Conservation (phyloP, 2,888 invertebrate species). For the Monopis laevigella region DNA sequence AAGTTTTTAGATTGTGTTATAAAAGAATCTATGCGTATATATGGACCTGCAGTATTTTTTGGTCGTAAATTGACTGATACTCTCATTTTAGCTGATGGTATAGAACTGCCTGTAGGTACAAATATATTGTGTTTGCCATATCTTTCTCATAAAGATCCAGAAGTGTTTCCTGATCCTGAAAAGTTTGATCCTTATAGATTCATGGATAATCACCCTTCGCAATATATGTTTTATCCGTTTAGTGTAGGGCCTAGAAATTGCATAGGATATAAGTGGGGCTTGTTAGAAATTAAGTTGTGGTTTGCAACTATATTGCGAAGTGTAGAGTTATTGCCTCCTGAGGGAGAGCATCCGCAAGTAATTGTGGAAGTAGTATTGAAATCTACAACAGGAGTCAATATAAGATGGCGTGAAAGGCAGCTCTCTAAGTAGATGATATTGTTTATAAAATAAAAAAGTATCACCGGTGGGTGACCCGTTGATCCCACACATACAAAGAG, state of each 20-base stretch:
- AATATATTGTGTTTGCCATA: neutral
- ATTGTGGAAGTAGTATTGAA: slow-evolving; percentile 3
- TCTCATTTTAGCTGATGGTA: neutral
- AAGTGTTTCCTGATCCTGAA: slow-evolving; percentile 25
- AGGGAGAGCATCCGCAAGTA: neutral
- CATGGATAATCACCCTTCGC: slow-evolving; percentile 22
- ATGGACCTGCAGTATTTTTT: slow-evolving; percentile 20
- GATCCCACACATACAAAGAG: no score
- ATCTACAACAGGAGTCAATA: slow-evolving; percentile 1
- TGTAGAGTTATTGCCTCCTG: neutral
- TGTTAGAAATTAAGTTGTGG: slow-evolving; percentile 3
- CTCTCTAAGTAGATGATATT: no score
- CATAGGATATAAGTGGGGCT: slow-evolving; percentile 22
- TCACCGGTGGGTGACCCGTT: no score
- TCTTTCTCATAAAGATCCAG: slow-evolving; percentile 21
- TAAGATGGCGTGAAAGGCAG: no score
- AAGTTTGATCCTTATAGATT: slow-evolving; percentile 28
- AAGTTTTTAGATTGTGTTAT: slow-evolving; percentile 31
- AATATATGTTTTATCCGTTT: slow-evolving; percentile 27
- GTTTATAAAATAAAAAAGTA: no score
- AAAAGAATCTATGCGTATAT: slow-evolving; percentile 29
- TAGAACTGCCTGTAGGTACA: slow-evolving; percentile 23
- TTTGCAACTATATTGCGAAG: neutral
- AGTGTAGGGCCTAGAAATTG: slow-evolving; percentile 30
- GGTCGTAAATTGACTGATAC: neutral